Evolutionary conservation across 2,113 vertebrate genomes (phyloP), one percentile per base, ranked within the genome.

Genomic region (Mellivora capensis): DNA sequence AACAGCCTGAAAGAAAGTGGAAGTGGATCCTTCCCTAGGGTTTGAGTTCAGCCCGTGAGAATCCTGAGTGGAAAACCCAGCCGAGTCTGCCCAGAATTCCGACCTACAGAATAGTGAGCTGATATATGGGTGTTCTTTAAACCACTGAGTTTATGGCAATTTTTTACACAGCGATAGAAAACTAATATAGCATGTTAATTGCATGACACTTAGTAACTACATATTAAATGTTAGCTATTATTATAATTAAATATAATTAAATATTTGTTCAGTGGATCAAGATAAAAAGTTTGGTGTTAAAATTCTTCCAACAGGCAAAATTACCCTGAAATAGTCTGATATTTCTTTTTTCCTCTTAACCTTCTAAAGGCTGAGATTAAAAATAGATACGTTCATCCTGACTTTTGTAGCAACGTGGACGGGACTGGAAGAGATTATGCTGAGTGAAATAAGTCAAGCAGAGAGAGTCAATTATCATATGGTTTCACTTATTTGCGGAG

Each of bases 191-290:
- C 91, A 87, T 80, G 69, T 74, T 95, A 95, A 87, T 23, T 83
- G 54, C 42, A 44, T 80, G n/a, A 82, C 74, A 42, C 72, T 94
- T 82, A 91, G 59, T 95, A 91, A 69, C 34, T 90, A 61, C n/a
- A 47, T 90, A 80, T 81, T 83, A 97, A 94, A 94, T 93, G 42
- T 77, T 93, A 95, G 47, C 49, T 84, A 62, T 69, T 96, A 88
- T 81, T 85, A 69, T 69, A 69, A 91, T 86, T 85, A 96, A 88
- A 95, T 85, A 69, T 69, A 69, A 91, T 86, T 85, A 96, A 88
- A 95, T 91, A 96, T 97, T 93, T 97, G 49, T 86, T 95, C 54
- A 85, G 29, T 87, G 87, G 93, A 82, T 95, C 74, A 79, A 61
- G 37, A 59, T 82, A 6, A 34, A 95, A 87, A 62, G 39, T 96